Base-by-base conservation (phyloP, 2,888 invertebrate species). In the Tetranychus piercei region DNA sequence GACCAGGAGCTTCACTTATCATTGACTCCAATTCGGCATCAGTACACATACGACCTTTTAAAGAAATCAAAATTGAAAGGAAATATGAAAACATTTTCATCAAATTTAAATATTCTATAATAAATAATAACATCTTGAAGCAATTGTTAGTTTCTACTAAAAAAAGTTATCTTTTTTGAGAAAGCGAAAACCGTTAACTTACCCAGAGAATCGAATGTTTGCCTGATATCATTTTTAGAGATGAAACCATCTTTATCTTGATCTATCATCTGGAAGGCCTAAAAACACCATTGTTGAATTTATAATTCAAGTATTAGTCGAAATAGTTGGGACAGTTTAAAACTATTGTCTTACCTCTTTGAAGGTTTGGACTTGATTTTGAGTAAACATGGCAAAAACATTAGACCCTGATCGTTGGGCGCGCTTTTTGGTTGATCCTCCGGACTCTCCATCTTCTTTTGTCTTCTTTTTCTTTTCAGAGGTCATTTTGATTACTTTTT, bases 371-470 rank as follows among this genome's bases (percentile, higher is more conserved):
- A 94, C 91, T 87, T 94, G 93, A 85, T 90, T 90, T 86, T 93
- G 93, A 81, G 92, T 89, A 89, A 94, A 94, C 90, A 93, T 92
- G 82, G 93, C 92, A 88, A 94, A 94, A 84, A 94, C 93, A 86
- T 92, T 93, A 86, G 92, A 92, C 81, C 93, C 93, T 8, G 80
- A 77, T 75, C 80, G 79, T 76, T 79, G 79, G 83, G 90, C 88
- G 83, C 92, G 88, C 85, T 92, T 92, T 73, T 79, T 79, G 0
- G 77, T 75, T n/a, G 73, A 66, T 15, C 74, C 74, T 23, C 69
- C 55, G 18, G 72, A 74, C 11, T 75, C 76, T 44, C 73, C 77
- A 55, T 73, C 74, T 73, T 76, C 76, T 76, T 77, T 78, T 55
- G 73, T 77, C 71, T 75, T 78, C 77, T 78, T 78, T 76, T 78